Evolutionary conservation across 37 sponge, comb jelly and placozoan species (phyloP), one percentile per base, ranked within the genome.

Genomic region (Chondrosia reniformis): DNA sequence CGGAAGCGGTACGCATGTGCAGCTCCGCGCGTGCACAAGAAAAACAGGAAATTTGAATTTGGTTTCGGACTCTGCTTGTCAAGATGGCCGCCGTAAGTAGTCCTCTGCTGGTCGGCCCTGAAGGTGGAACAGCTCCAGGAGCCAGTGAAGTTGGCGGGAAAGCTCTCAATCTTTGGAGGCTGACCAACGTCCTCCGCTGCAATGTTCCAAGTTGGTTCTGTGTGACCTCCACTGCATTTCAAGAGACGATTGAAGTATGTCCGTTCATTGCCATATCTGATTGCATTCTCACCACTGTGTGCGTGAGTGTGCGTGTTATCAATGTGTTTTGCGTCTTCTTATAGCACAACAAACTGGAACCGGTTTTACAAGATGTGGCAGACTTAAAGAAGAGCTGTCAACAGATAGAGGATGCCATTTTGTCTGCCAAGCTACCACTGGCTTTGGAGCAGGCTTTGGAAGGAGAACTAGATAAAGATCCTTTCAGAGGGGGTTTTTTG

Each of bases 191-290:
- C 45, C 40, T 38, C 46, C 57, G 66, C 33, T 59, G 78, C 65
- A 80, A 28, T 10, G 89, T 93, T 0, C 94, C 94, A 33, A 45
- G 39, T 0, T 93, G 94, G 94, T 89, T 93, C 77, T 84, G 87
- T 27, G 32, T 93, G 63, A 89, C 94, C 27, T 81, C 94, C 1
- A 33, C 45, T 3, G 87, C 82, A 0, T 93, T 93, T 67, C 21
- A 52, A 3, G 58, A 32, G 4, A 89, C 86, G 27, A 46, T 92
- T 19, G 19, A 92, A 76, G 92, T 92, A 33, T 17, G 31, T 3
- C 22, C 19, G 31, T 36, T 22, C 58, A 3, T 4, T 3, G 58
- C 8, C n/a, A n/a, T n/a, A n/a, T n/a, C n/a, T n/a, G n/a, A n/a
- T n/a, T n/a, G n/a, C n/a, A n/a, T n/a, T n/a, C n/a, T n/a, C n/a